Percentiles rank a stretch among this genome's conserved stretches.
Evolutionary conservation across 2,797 vertebrate species (phyloP).

Genomic region (Falco cherrug): DNA sequence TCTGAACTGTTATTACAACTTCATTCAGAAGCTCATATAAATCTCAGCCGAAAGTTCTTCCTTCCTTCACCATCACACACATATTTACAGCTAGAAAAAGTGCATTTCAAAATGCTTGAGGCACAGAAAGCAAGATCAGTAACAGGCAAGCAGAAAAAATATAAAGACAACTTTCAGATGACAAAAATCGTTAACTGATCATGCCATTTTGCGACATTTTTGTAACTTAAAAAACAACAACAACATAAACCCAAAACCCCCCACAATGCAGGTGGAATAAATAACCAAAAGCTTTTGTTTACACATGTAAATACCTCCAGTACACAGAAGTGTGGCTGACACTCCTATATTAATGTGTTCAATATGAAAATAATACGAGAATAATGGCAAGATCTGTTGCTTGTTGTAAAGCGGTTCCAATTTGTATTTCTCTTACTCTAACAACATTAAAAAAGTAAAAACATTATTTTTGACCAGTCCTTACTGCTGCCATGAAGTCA

Average conservation of each 20-base stretch:
- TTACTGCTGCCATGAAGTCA: not conserved
- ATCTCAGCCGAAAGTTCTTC: not conserved
- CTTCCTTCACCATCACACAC: not conserved
- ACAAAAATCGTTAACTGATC: not conserved
- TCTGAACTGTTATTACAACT: not conserved
- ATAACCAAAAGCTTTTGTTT: not conserved
- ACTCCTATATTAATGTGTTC: accelerated
- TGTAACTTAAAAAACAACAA: not conserved
- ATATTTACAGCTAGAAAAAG: not conserved
- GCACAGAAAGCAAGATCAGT: not conserved
- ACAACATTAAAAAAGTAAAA: not conserved
- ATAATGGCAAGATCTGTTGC: not conserved
- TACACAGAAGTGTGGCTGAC: not conserved
- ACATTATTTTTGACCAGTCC: not conserved
- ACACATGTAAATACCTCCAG: not conserved
- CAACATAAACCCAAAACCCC: not conserved
- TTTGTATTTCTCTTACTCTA: not conserved
- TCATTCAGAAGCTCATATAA: not conserved
- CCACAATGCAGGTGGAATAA: not conserved
- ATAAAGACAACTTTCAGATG: not conserved
- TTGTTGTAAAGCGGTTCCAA: not conserved
- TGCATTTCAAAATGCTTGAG: not conserved
- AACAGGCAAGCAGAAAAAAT: not conserved
- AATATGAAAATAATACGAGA: not conserved
- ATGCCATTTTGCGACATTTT: not conserved